Evolutionary conservation across 2,113 vertebrate species (phyloP), one percentile per base, ranked within the genome.

Genomic region (Dicerorhinus sumatrensis): DNA sequence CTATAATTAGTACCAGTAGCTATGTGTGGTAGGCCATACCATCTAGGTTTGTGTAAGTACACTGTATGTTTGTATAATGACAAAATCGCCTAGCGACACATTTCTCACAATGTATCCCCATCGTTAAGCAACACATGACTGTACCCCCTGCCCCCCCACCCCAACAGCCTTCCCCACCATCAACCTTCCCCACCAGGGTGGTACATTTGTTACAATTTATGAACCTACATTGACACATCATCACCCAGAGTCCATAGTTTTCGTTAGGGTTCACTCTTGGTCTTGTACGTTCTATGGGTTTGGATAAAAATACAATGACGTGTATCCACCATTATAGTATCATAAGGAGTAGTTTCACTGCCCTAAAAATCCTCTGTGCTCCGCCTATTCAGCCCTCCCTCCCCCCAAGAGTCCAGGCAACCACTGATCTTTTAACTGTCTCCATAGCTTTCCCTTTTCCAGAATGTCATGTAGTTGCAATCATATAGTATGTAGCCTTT

Each of bases 281-380:
- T n/a, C 27, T 5, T 13, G n/a, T 1, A 21, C 11, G 12, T 31
- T 56, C 82, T 58, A 0, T 48, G 60, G 33, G 9, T 23, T 23
- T 36, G 23, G 58, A 92, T 63, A 62, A 73, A 60, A 3, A 31
- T 27, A 27, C 16, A 31, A 46, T 36, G 77, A 84, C 14, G 6
- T 7, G 6, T 12, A 31, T 42, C 65, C 14, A 39, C 54, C 16
- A 2, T 16, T 3, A 21, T 0, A 2, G 29, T 12, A 11, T 56
- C 77, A 33, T 0, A 54, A 31, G 23, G n/a, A 62, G 25, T 2
- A 0, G 36, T 87, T 31, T 79, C 70, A 56, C 51, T 48, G 84
- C 69, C 77, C 73, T 90, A 21, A 93, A 75, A 36, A 79, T n/a
- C 39, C 48, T 46, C 82, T 56, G 27, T 67, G 58, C 39, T 87